phyloP scores from a whole-genome alignment of 92 coral and sea anemone species.

The Phenganax stokvisi region DNA sequence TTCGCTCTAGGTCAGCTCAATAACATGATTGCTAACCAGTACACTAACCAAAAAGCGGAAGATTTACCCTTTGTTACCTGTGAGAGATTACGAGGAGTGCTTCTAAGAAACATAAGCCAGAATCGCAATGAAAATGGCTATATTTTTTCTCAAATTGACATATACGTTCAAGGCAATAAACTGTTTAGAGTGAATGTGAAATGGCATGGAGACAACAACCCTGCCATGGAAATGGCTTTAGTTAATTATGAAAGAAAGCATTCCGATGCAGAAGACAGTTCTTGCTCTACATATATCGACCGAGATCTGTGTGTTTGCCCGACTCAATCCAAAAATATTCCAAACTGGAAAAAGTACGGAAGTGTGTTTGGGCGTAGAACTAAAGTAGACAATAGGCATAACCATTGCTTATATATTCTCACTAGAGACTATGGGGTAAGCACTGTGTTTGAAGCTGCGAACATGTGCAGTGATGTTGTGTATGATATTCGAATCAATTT shows the following conservation, averaged over 20 bases:
- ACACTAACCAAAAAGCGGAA: conserved; percentile 28
- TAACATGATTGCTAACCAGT: conserved; percentile 54
- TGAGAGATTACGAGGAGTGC: conserved; percentile 48
- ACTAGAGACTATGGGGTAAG: conserved; percentile 49
- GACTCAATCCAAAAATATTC: conserved; percentile 25
- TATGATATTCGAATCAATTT: conserved; percentile 49
- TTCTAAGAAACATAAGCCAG: conserved; percentile 46
- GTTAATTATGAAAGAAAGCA: conserved; percentile 42
- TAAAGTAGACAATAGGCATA: conserved; percentile 52
- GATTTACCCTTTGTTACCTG: conserved; percentile 44
- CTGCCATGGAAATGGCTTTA: conserved; percentile 48
- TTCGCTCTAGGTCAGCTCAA: conserved; percentile 74
- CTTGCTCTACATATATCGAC: conserved; percentile 61
- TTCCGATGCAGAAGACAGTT: conserved; percentile 39
- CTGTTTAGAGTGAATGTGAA: conserved; percentile 57
- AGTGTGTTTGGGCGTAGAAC: conserved; percentile 43
- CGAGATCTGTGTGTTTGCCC: conserved; percentile 66
- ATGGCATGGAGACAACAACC: conserved; percentile 39
- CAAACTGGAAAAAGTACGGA: conserved; percentile 34
- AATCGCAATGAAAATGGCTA: conserved; percentile 38
- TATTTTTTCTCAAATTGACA: conserved; percentile 42
- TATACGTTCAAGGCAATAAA: conserved; percentile 54
- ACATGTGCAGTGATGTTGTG: conserved; percentile 47
- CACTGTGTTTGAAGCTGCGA: conserved; percentile 55
- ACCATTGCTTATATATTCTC: conserved; percentile 55